These are phyloP conservation scores for Cathartes aura DNA, from an alignment of 2,113 vertebrate genomes.

Conservation along the genomic window DNA sequence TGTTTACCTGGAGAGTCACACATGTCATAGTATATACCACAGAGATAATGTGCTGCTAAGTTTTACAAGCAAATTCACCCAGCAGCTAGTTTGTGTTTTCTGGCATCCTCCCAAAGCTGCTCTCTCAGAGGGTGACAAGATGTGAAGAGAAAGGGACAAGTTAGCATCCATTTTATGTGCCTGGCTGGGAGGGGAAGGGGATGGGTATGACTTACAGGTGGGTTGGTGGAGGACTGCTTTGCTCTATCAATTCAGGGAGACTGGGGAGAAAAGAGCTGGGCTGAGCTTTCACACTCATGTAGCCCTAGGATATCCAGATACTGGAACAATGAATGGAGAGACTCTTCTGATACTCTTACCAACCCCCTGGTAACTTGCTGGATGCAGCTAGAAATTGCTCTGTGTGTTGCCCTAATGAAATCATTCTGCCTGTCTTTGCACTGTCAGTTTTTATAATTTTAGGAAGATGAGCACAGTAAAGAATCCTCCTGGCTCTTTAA, in stretches of 20 bases:
- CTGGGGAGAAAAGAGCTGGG: background rate
- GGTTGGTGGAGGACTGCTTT: background rate
- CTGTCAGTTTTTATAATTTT: background rate
- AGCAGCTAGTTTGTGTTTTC: background rate
- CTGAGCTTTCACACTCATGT: background rate
- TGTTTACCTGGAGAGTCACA: background rate
- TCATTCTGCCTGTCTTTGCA: background rate
- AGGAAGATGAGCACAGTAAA: background rate
- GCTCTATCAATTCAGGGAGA: background rate
- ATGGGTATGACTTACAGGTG: background rate
- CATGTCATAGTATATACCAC: background rate
- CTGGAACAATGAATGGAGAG: background rate
- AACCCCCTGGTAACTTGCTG: background rate
- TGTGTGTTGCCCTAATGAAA: background rate
- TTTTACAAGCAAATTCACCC: conserved; percentile 9
- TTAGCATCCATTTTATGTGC: background rate
- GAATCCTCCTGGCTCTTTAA: background rate
- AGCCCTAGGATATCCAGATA: background rate
- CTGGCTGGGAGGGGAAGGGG: background rate
- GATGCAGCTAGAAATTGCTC: background rate
- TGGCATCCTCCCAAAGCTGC: background rate
- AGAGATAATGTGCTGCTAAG: background rate
- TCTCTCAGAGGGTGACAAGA: background rate
- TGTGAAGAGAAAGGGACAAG: background rate
- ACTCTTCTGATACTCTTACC: background rate